phyloP scores from a whole-genome alignment of 1,140 invertebrate genomes.

The Rhagoletis pomonella region DNA sequence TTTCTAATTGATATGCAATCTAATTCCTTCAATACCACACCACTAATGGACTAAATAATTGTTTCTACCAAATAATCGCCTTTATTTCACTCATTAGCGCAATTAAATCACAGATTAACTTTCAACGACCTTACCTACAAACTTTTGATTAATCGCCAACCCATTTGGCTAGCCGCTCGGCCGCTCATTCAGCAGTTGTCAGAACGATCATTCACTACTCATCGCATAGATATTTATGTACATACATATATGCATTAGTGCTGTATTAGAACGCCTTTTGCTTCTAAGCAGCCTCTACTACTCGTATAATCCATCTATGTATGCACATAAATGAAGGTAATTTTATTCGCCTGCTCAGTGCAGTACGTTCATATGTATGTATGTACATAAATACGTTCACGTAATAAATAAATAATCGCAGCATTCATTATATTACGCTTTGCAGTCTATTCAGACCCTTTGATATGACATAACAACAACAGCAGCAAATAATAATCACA shows the following conservation, averaged over 20 bases:
- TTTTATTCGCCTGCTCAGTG: neutral
- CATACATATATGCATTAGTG: neutral
- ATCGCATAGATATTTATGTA: too few species aligned
- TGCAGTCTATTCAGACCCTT: neutral
- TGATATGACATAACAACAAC: conserved; percentile 29
- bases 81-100: conserved; percentile 20
- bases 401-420: conserved; percentile 50
- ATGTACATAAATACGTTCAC: neutral
- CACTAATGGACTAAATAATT: conserved; percentile 12
- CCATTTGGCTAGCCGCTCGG: neutral
- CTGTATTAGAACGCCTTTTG: neutral
- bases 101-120: conserved; percentile 38
- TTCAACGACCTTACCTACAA: conserved; percentile 10
- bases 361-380: neutral
- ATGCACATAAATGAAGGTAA: conserved; percentile 23
- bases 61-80: conserved; percentile 7
- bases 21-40: neutral
- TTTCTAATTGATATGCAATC: neutral
- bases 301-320: neutral
- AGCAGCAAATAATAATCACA: conserved; percentile 7
- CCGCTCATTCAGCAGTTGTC: neutral
- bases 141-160: conserved; percentile 34
- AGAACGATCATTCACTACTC: neutral
- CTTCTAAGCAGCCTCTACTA: neutral
- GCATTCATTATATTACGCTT: neutral